Base-by-base conservation (phyloP, 2,113 vertebrate species). In the Penelope pileata region DNA sequence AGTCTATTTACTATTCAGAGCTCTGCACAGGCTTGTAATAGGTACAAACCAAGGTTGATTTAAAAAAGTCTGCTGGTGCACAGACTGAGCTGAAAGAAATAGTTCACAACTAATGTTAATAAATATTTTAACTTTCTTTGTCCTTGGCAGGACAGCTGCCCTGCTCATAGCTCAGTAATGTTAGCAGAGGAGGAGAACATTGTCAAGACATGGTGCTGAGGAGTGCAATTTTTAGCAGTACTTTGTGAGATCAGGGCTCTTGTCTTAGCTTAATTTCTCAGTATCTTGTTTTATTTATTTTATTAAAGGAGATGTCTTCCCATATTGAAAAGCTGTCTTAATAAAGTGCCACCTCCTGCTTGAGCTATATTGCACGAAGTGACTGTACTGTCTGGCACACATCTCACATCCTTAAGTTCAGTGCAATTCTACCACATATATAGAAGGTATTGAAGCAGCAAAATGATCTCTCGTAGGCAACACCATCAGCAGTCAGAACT, bases 311-410 rank as follows among this genome's bases (percentile, higher is more conserved):
- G 9, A 68, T 88, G 64, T 88, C 88, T 91, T 68, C 27, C 54
- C 42, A 16, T 83, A 80, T 70, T 86, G 82, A 67, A 90, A 94
- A 88, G 13, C 68, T 74, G 27, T 77, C 78, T 77, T 67, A 83
- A 50, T 63, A 29, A 95, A 90, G 79, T 60, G 56, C 91, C 76
- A 81, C 87, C 82, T 86, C 76, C 94, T 91, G 91, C 87, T 86
- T 75, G 42, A 92, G 75, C 90, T 90, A 43, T 36, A 79, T 60
- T 90, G 76, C 93, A 78, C 86, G 83, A 91, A 84, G 77, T 83
- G 53, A 45, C 73, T 92, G 86, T 83, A 75, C 72, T 56, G 91
- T 95, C 95, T 96, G 92, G 80, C 91, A 95, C 73, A 88, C 91
- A 70, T 88, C 91, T 92, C 73, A 30, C 76, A 60, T 86, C 80